A percentile compares a stretch with the other conserved stretches of the same genome.
These are phyloP conservation scores for Thaumatotibia leucotreta DNA, from an alignment of 1,140 invertebrate species.

Conservation along the genomic window DNA sequence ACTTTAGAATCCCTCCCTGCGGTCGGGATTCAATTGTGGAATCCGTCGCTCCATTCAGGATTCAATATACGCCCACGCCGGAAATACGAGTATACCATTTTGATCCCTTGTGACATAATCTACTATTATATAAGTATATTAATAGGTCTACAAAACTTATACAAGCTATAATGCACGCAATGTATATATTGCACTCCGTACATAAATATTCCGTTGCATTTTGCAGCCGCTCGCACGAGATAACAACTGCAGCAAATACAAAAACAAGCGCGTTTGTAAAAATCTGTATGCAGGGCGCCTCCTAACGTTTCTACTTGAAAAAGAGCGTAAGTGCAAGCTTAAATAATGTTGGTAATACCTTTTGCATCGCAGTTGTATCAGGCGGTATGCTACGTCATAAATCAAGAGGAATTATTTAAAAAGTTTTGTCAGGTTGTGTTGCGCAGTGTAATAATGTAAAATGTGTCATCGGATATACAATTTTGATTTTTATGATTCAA, in stretches of 20 bases:
- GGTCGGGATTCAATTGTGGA: too few relatives aligned
- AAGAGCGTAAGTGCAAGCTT: neutral
- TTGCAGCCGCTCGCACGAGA: neutral
- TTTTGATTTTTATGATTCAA: too few relatives aligned
- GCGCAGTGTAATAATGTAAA: neutral
- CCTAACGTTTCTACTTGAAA: neutral
- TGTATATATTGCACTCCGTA: neutral
- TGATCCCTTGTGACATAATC: too few relatives aligned
- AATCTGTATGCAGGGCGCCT: neutral
- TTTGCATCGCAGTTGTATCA: neutral
- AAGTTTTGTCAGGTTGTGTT: neutral
- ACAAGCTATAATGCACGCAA: too few relatives aligned
- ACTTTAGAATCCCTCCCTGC: too few relatives aligned
- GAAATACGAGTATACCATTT: too few relatives aligned
- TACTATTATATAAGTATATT: too few relatives aligned
- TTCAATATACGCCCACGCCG: too few relatives aligned
- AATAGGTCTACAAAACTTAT: too few relatives aligned
- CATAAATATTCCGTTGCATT: neutral
- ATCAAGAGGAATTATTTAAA: neutral
- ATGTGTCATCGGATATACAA: neutral
- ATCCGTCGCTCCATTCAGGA: too few relatives aligned
- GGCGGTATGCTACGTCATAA: neutral
- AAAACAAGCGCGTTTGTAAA: neutral
- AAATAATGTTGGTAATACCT: neutral
- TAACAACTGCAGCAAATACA: neutral